Percentiles rank a stretch among this genome's conserved stretches.
These are phyloP conservation scores for Semaprochilodus insignis DNA, from an alignment of 2,797 vertebrate genomes.

Conservation along the genomic window DNA sequence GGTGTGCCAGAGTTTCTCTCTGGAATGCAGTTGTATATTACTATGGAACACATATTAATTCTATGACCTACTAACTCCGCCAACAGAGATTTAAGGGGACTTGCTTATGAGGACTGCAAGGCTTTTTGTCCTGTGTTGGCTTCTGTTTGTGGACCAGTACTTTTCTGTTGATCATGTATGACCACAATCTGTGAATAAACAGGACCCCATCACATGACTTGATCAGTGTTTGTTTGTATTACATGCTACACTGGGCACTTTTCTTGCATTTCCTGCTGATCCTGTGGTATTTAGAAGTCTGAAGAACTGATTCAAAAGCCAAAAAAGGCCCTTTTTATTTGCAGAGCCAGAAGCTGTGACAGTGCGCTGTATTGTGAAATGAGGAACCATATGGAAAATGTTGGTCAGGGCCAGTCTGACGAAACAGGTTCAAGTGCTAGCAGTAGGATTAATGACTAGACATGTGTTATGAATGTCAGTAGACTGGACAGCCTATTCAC, in stretches of 20 bases:
- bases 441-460: constrained; percentile 32
- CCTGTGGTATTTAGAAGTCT: neutral
- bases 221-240: neutral
- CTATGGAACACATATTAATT: constrained; percentile 1
- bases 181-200: neutral
- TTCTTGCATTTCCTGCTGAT: neutral
- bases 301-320: neutral
- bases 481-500: constrained; percentile 8
- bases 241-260: neutral
- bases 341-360: neutral
- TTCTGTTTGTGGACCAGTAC: neutral
- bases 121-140: neutral
- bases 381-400: constrained; percentile 36
- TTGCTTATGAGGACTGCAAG: neutral
- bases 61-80: neutral
- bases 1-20: neutral
- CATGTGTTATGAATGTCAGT: constrained; percentile 21
- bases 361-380: constrained; percentile 19
- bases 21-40: neutral
- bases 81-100: neutral
- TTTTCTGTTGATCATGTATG: neutral
- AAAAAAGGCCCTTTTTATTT: neutral
- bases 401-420: constrained; percentile 30
- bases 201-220: neutral
- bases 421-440: constrained; percentile 34